Base-by-base conservation (phyloP, 2,113 vertebrate species). In the Xenus cinereus region DNA sequence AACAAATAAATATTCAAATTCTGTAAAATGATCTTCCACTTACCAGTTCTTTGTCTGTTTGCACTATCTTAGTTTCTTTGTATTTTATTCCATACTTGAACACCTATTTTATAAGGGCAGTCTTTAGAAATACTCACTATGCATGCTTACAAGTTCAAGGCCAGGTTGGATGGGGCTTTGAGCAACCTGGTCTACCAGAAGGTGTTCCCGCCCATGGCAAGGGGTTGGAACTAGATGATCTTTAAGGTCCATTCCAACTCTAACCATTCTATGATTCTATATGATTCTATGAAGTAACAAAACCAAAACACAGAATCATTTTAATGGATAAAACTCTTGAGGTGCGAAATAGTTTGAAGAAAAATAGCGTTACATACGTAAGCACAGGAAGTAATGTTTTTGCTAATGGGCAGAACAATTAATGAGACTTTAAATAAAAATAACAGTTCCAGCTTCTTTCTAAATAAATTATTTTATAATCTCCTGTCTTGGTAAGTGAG, bases 401-500 rank as follows among this genome's bases (percentile, higher is more conserved):
- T 71, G 62, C 84, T 80, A 95, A 71, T 15, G 20, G 86, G 81
- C 51, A 57, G 67, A 92, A 91, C 67, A 91, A 78, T 46, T 81
- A 27, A 81, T 1, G 12, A 83, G 41, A 78, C n/a, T 16, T 93
- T 87, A 78, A 94, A 72, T 69, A 59, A 82, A 92, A 96, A 67
- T 24, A 78, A 72, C 16, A 8, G 2, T 81, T 90, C 78, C 67
- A 81, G 56, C 62, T 92, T 92, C 67, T 87, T 93, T 83, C 68
- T 53, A 82, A 94, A 90, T 54, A 54, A 94, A 75, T 81, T 95
- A 5, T 83, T 95, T 93, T 71, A 79, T 64, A 59, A 88, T 79
- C 68, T 79, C 43, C 43, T 45, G 35, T 76, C 54, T 90, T 71
- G 32, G 51, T 43, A 82, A 33, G 33, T 24, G 73, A 95, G 41